Evolutionary conservation across 2,797 vertebrate genomes (phyloP).

Genomic region (Amblyopsis hoosieri): DNA sequence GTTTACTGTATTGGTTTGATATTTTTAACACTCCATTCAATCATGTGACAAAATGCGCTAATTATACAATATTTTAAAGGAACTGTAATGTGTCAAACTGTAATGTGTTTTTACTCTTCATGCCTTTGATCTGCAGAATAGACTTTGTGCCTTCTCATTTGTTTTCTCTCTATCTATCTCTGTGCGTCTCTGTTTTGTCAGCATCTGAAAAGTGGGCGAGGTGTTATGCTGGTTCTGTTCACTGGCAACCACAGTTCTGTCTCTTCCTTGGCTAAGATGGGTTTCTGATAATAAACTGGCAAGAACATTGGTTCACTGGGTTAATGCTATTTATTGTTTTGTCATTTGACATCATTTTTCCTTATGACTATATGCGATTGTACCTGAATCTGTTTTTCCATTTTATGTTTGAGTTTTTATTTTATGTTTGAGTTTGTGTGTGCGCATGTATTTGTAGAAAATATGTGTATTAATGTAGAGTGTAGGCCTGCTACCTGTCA

Average conservation of each 20-base stretch:
- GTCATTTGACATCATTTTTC: neutral
- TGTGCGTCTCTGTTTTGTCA: slow-evolving; percentile 20
- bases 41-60: neutral
- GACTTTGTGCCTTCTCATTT: neutral
- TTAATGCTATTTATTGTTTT: neutral
- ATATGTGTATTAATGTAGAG: slow-evolving; percentile 42
- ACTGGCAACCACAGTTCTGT: slow-evolving; percentile 21
- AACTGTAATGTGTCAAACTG: neutral
- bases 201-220: slow-evolving; percentile 59
- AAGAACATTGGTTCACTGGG: neutral
- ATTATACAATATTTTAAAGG: neutral
- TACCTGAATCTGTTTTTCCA: slow-evolving; percentile 5
- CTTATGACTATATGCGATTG: slow-evolving; percentile 16
- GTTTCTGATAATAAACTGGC: slow-evolving; percentile 9
- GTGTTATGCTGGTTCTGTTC: slow-evolving; percentile 41
- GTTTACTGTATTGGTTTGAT: slow-evolving; percentile 2
- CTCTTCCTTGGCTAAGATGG: slow-evolving; percentile 35
- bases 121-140: neutral
- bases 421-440: slow-evolving; percentile 4
- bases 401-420: slow-evolving; percentile 8
- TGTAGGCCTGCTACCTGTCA: slow-evolving; percentile 30
- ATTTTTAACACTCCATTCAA: slow-evolving; percentile 10
- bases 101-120: neutral
- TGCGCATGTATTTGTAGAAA: slow-evolving; percentile 10
- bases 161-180: slow-evolving; percentile 5